Evolutionary conservation across 2,888 invertebrate genomes (phyloP).

Genomic region (Tortrix viridana): DNA sequence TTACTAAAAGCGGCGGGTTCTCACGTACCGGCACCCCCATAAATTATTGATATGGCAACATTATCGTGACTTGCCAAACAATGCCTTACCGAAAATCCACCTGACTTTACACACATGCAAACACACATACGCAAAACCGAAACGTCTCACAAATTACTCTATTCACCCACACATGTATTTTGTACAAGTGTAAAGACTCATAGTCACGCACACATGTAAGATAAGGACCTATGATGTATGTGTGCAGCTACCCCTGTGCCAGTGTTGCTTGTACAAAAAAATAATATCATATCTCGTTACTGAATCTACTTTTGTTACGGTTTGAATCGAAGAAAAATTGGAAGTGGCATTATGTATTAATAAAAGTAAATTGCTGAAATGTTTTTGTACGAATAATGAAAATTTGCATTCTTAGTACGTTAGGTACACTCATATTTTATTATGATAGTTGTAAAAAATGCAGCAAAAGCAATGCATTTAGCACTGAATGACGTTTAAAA

Average conservation of each 20-base stretch:
- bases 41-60: slow-evolving; percentile 52
- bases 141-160: slow-evolving; percentile 17
- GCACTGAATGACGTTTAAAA: no score
- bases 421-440: no score
- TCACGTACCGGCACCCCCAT: slow-evolving; percentile 57
- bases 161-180: slow-evolving; percentile 14
- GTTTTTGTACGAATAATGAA: not conserved
- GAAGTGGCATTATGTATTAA: slow-evolving; percentile 50
- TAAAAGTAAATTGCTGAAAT: not conserved
- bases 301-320: slow-evolving; percentile 68
- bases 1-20: slow-evolving; percentile 45
- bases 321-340: slow-evolving; percentile 42
- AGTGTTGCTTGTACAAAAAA: slow-evolving; percentile 53
- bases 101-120: slow-evolving; percentile 51
- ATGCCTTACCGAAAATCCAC: slow-evolving; percentile 64
- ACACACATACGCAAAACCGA: slow-evolving; percentile 12
- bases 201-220: slow-evolving; percentile 7
- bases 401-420: no score
- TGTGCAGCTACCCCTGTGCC: slow-evolving; percentile 43
- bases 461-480: no score
- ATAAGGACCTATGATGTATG: not conserved
- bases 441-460: no score
- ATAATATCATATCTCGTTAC: slow-evolving; percentile 77
- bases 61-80: slow-evolving; percentile 44
- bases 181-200: not conserved